phyloP scores from a whole-genome alignment of 1,140 invertebrate genomes.

The Pseudomyrmex sp. region DNA sequence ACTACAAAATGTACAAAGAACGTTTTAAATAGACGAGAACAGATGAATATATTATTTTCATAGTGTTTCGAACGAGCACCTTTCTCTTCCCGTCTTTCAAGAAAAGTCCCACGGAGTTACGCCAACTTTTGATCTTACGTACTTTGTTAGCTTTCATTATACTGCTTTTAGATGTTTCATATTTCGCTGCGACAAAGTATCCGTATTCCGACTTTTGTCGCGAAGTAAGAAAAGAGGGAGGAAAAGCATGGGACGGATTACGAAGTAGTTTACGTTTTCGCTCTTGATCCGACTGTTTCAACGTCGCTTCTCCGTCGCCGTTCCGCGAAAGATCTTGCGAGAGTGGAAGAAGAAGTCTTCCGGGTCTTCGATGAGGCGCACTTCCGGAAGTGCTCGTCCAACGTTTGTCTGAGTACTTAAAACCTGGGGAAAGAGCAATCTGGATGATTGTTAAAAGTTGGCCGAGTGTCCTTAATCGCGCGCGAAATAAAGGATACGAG shows the following conservation, averaged over 20 bases:
- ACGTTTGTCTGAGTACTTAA: conserved; percentile 55
- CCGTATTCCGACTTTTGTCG: conserved; percentile 27
- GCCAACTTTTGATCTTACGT: conserved; percentile 37
- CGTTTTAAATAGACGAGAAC: neutral
- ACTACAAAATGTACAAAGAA: neutral
- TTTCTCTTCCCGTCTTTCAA: conserved; percentile 5
- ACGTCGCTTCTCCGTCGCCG: neutral
- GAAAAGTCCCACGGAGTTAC: neutral
- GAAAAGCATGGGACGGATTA: conserved; percentile 36
- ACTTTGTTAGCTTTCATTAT: conserved; percentile 34
- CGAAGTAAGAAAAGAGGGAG: neutral
- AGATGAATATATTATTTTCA: conserved; percentile 22
- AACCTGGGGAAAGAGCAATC: conserved; percentile 36
- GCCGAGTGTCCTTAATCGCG: conserved; percentile 56
- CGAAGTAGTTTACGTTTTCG: conserved; percentile 42
- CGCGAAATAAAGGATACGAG: conserved; percentile 57
- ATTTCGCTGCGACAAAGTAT: conserved; percentile 20
- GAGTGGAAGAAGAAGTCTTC: neutral
- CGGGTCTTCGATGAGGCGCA: conserved; percentile 28
- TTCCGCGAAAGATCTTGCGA: neutral
- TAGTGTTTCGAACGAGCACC: neutral
- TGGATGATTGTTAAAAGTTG: conserved; percentile 59
- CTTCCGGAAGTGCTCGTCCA: conserved; percentile 39
- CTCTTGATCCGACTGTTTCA: conserved; percentile 31
- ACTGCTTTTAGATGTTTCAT: conserved; percentile 20